Conservation (phyloP, 2,797 vertebrate species). For the Ataeniobius toweri region DNA sequence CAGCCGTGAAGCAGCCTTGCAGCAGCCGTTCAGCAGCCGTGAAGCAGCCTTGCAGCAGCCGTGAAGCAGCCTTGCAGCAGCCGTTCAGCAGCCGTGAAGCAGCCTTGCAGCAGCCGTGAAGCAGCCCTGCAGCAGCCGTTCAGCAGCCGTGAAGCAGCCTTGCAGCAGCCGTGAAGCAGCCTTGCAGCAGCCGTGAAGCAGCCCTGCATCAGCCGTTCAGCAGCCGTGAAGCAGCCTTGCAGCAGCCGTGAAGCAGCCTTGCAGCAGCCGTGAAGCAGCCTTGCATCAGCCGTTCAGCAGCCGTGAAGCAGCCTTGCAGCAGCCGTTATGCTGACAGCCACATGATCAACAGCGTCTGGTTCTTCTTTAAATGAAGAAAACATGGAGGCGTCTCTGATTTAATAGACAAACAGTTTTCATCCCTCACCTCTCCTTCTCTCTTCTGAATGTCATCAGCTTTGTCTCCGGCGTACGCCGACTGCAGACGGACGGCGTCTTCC, state of each 20-base stretch:
- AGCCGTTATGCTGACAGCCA: not conserved
- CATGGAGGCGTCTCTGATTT: not conserved
- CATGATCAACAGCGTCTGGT: not conserved
- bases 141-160: too few species aligned
- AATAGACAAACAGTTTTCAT: conserved; percentile 37
- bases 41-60: conserved; percentile 48
- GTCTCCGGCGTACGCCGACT: conserved; percentile 94
- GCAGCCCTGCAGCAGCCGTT: conserved; percentile 39
- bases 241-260: conserved; percentile 39
- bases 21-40: conserved; percentile 42
- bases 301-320: conserved; percentile 24
- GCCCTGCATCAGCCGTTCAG: too few species aligned
- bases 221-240: too few species aligned
- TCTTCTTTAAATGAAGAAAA: not conserved
- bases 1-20: conserved; percentile 5
- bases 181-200: too few species aligned
- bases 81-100: too few species aligned
- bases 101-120: conserved; percentile 43
- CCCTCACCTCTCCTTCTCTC: conserved; percentile 89
- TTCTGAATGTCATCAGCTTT: conserved; percentile 97
- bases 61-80: not conserved
- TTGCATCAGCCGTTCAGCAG: conserved; percentile 30
- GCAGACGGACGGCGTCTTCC: conserved; percentile 92
- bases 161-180: not conserved
- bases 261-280: conserved; percentile 46